Evolutionary conservation across 2,888 invertebrate genomes (phyloP).

Genomic region (Rhorus exstirpatorius): DNA sequence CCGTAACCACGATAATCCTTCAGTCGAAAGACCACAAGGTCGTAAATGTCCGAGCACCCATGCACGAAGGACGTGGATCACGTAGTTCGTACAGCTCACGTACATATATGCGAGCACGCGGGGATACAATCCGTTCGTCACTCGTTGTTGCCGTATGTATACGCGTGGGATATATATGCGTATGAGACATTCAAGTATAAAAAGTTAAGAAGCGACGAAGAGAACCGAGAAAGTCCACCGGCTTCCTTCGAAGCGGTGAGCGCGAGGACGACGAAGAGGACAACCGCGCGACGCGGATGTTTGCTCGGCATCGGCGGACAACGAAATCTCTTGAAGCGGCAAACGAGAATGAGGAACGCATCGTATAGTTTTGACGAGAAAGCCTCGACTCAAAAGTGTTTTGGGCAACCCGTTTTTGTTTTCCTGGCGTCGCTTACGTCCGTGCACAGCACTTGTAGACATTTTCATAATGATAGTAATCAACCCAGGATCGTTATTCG

Average conservation of each 20-base stretch:
- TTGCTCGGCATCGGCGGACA: constrained; percentile 25
- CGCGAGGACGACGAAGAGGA: constrained; percentile 28
- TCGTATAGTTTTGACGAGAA: constrained; percentile 50
- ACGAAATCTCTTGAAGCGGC: constrained; percentile 37
- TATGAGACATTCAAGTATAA: constrained; percentile 48
- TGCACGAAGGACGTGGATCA: constrained; percentile 77
- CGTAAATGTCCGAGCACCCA: constrained; percentile 79
- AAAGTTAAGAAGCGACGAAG: constrained; percentile 54
- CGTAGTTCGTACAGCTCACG: constrained; percentile 77
- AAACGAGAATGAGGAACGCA: constrained; percentile 19
- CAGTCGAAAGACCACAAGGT: constrained; percentile 75
- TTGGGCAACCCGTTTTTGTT: constrained; percentile 17
- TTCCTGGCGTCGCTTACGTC: too few relatives aligned
- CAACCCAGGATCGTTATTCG: too few relatives aligned
- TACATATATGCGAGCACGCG: constrained; percentile 64
- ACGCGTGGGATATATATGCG: constrained; percentile 55
- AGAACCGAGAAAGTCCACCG: constrained; percentile 57
- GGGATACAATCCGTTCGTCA: constrained; percentile 62
- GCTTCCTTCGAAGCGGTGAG: constrained; percentile 39
- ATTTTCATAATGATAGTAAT: too few relatives aligned
- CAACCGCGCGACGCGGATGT: constrained; percentile 26
- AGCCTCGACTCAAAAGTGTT: constrained; percentile 41
- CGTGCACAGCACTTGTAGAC: neutral
- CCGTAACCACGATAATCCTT: constrained; percentile 54
- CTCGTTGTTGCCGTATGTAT: constrained; percentile 48